These are phyloP conservation scores for Tachina lurida DNA, from an alignment of 2,888 invertebrate genomes.

Conservation along the genomic window DNA sequence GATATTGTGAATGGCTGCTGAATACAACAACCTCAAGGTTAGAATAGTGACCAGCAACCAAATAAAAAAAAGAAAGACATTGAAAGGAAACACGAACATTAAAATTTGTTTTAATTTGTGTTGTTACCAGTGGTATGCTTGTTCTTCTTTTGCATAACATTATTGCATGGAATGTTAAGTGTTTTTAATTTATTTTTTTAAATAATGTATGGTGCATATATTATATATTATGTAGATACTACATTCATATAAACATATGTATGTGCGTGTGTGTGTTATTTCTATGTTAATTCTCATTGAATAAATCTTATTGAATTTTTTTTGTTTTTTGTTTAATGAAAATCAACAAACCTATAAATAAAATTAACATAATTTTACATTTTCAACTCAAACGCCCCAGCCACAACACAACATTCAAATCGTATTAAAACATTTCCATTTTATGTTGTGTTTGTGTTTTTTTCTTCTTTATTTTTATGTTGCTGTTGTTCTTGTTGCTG, in stretches of 20 bases:
- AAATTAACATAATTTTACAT: conserved; percentile 60
- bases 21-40: neutral
- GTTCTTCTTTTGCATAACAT: conserved; percentile 16
- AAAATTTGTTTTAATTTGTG: neutral
- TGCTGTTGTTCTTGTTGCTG: neutral
- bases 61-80: neutral
- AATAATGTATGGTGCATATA: neutral
- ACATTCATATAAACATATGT: neutral
- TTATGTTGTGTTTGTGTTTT: conserved; percentile 23
- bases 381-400: conserved; percentile 61
- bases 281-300: conserved; percentile 40
- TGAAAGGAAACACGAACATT: conserved; percentile 5
- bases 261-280: neutral
- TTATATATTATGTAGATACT: neutral
- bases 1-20: conserved; percentile 23
- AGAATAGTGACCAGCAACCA: neutral
- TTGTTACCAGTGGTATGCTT: neutral
- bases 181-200: neutral
- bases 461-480: neutral
- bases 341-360: conserved; percentile 44
- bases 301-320: conserved; percentile 33
- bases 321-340: conserved; percentile 5
- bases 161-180: neutral
- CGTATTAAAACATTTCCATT: conserved; percentile 65
- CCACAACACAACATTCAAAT: conserved; percentile 48